These are phyloP conservation scores for Minunthozetes semirufus DNA, from an alignment of 2,888 invertebrate species.

Conservation along the genomic window DNA sequence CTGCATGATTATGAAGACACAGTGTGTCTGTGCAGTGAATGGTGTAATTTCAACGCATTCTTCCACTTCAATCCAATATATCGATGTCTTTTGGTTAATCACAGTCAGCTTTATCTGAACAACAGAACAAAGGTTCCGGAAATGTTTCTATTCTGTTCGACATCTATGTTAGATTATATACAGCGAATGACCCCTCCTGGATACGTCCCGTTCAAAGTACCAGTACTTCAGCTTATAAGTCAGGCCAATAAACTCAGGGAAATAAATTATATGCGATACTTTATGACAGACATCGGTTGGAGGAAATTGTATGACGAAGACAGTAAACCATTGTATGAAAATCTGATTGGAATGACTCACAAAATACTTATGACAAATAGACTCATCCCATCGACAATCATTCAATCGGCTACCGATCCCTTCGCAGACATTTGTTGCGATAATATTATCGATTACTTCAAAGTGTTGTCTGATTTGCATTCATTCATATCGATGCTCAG, in stretches of 20 bases:
- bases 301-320: neutral
- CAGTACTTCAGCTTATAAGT: neutral
- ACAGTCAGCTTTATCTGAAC: neutral
- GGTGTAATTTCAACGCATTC: constrained; percentile 21
- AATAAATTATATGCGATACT: neutral
- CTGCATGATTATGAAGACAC: neutral
- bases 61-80: constrained; percentile 18
- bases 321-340: neutral
- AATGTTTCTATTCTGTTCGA: neutral
- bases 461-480: neutral
- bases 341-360: neutral
- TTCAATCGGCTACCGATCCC: neutral
- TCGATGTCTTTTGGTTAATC: constrained; percentile 10
- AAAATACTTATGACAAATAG: neutral
- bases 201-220: neutral
- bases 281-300: neutral
- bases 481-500: neutral
- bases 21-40: constrained; percentile 16
- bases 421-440: neutral
- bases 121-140: neutral
- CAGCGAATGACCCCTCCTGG: neutral
- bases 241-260: neutral
- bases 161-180: too few species aligned
- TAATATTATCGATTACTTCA: neutral
- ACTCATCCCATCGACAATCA: neutral